Evolutionary conservation across 2,113 vertebrate genomes (phyloP).

Genomic region (Actinemys pallida): DNA sequence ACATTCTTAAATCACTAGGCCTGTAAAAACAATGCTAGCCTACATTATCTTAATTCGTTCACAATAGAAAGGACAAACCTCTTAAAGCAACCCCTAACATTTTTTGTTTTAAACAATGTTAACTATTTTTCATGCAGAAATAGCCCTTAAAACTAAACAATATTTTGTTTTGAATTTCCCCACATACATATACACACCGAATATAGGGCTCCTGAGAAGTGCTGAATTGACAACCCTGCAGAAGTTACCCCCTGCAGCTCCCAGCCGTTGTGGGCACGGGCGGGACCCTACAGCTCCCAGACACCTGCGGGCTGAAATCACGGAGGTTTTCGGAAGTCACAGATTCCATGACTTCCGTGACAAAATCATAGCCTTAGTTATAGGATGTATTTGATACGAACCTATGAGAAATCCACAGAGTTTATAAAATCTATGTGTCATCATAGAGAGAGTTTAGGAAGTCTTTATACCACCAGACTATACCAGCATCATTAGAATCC

Average conservation of each 20-base stretch:
- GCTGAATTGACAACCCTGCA: rapidly evolving
- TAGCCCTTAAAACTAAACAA: background rate
- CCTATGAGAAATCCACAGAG: background rate
- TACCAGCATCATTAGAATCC: background rate
- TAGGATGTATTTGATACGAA: background rate
- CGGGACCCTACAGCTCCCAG: no score
- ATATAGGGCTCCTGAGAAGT: background rate
- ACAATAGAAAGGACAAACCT: background rate
- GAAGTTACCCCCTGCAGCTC: background rate
- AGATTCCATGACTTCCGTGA: background rate
- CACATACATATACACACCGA: background rate
- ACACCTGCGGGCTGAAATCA: background rate
- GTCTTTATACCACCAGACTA: background rate
- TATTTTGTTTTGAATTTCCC: background rate
- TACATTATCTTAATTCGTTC: background rate
- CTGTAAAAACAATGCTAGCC: background rate
- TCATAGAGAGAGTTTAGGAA: background rate
- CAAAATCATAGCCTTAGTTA: background rate
- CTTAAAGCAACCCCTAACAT: background rate
- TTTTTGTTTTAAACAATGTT: background rate
- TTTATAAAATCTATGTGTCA: background rate
- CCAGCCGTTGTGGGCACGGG: no score
- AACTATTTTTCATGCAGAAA: background rate
- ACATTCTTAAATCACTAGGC: background rate
- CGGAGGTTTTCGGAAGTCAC: background rate